These are phyloP conservation scores for Spodoptera littoralis DNA, from an alignment of 2,888 invertebrate species.

Conservation along the genomic window DNA sequence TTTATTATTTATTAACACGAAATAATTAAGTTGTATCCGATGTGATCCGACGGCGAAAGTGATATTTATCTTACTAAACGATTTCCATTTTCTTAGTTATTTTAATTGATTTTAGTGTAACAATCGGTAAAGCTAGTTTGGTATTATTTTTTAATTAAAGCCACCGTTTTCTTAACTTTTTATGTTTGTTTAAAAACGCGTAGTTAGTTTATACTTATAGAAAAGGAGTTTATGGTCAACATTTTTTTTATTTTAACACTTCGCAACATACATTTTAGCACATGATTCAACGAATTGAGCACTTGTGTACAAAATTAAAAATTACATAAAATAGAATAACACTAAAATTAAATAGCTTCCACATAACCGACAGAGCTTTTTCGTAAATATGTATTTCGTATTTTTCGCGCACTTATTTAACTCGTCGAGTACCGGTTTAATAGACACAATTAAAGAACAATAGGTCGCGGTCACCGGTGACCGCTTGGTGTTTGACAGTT, in stretches of 20 bases:
- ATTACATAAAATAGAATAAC: not conserved
- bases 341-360: not conserved
- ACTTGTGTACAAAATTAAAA: not conserved
- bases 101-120: not conserved
- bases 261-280: not conserved
- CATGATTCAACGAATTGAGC: not conserved
- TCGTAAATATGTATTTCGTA: not conserved
- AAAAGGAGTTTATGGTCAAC: not conserved
- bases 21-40: conserved; percentile 34
- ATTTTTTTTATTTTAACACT: not conserved
- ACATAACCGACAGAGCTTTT: conserved; percentile 1
- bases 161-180: not conserved
- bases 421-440: too few species aligned
- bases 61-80: conserved; percentile 13
- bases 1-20: not conserved
- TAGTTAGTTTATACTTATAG: not conserved
- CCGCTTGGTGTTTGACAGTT: too few species aligned
- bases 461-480: too few species aligned
- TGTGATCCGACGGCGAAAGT: conserved; percentile 57
- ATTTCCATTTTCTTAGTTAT: conserved; percentile 12
- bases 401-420: conserved; percentile 37
- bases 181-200: too few species aligned
- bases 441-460: too few species aligned
- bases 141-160: too few species aligned
- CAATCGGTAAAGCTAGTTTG: too few species aligned